These are phyloP conservation scores for Metaphire vulgaris DNA, from an alignment of 1,140 invertebrate species.

Conservation along the genomic window DNA sequence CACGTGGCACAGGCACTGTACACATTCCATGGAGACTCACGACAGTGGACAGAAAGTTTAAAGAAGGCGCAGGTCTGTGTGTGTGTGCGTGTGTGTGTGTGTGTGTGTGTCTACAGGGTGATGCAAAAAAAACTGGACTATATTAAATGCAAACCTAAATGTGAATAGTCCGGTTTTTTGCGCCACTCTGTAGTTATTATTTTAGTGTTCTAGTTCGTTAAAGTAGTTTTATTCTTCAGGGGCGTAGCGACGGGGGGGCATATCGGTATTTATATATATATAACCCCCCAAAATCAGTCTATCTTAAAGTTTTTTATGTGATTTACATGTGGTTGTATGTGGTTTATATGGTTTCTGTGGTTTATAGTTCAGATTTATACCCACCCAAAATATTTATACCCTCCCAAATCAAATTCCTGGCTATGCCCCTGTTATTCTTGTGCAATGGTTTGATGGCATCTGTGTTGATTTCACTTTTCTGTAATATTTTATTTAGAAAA, in stretches of 20 bases:
- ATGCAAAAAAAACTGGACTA: no score
- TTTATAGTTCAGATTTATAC: no score
- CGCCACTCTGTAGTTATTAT: not conserved
- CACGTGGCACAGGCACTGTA: constrained; percentile 68
- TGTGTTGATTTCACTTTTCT: not conserved
- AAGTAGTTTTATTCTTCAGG: not conserved
- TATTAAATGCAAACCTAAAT: not conserved
- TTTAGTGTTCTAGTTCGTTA: not conserved
- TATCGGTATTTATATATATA: not conserved
- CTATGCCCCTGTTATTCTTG: not conserved
- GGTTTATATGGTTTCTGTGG: no score
- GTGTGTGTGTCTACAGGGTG: not conserved
- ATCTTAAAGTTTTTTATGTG: no score
- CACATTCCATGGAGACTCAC: constrained; percentile 57
- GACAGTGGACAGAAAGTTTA: constrained; percentile 62
- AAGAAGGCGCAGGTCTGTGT: constrained; percentile 58
- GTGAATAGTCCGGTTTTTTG: no score
- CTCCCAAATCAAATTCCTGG: no score
- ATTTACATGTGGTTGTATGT: no score
- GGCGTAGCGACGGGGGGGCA: not conserved
- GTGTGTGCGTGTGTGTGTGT: not conserved
- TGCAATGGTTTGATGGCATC: not conserved
- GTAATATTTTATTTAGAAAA: not conserved
- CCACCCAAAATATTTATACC: no score
- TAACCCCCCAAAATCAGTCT: no score